Evolutionary conservation across 2,797 vertebrate genomes (phyloP).

Genomic region (Synaphobranchus kaupii): DNA sequence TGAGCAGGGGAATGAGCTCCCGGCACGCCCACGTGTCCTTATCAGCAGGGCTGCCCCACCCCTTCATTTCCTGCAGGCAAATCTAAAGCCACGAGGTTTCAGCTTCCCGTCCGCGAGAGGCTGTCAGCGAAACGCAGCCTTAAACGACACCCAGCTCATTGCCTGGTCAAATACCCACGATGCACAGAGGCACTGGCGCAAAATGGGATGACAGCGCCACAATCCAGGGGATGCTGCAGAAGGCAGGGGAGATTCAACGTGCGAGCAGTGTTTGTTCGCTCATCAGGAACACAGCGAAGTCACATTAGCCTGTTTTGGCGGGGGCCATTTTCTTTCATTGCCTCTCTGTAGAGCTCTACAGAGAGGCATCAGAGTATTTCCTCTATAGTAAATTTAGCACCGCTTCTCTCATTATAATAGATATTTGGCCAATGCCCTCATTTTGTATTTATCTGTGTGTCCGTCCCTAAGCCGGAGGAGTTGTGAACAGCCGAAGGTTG

Average conservation of each 20-base stretch:
- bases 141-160: neutral
- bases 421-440: neutral
- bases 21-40: neutral
- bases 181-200: neutral
- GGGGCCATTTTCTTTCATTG: neutral
- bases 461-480: neutral
- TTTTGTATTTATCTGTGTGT: neutral
- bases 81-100: neutral
- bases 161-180: neutral
- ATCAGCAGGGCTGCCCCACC: neutral
- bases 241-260: neutral
- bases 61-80: neutral
- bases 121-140: neutral
- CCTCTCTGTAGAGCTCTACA: slow-evolving; percentile 28
- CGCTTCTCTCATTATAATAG: slow-evolving; percentile 27
- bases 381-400: slow-evolving; percentile 39
- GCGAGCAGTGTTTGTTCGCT: neutral
- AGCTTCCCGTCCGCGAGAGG: neutral
- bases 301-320: neutral
- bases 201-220: neutral
- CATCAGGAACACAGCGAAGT: neutral
- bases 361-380: slow-evolving; percentile 38
- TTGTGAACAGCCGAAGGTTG: neutral
- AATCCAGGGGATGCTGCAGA: neutral
- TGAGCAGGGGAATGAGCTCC: neutral